phyloP scores from a whole-genome alignment of 2,113 vertebrate genomes.

The Thunnus thynnus region DNA sequence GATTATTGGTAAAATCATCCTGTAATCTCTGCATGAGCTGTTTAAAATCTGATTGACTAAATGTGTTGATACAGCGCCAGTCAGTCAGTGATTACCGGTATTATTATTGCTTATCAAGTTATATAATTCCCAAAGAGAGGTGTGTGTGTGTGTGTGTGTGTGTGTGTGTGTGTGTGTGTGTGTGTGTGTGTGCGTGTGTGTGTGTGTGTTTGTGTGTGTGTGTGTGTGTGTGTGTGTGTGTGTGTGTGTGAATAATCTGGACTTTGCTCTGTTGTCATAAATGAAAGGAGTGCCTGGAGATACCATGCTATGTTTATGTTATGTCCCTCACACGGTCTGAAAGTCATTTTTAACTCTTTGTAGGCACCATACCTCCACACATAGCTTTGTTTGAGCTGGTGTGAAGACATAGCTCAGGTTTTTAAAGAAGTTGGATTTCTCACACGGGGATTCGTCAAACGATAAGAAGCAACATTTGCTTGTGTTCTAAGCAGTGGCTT shows the following conservation, averaged over 20 bases:
- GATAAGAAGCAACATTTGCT: neutral
- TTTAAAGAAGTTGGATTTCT: neutral
- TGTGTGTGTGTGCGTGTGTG: slow-evolving; percentile 15
- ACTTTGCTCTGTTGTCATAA: slow-evolving; percentile 89
- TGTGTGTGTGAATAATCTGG: slow-evolving; percentile 47
- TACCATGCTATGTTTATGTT: slow-evolving; percentile 85
- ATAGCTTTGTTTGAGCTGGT: slow-evolving; percentile 25
- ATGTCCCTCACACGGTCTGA: slow-evolving; percentile 74
- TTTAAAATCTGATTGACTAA: slow-evolving; percentile 19
- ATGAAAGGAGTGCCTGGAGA: slow-evolving; percentile 87
- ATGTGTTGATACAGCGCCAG: slow-evolving; percentile 20
- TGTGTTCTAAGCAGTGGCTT: neutral
- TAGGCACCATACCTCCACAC: slow-evolving; percentile 4
- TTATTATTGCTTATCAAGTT: slow-evolving; percentile 43
- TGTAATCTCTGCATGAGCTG: slow-evolving; percentile 4
- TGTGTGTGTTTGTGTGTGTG: slow-evolving; percentile 21
- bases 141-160: slow-evolving; percentile 31
- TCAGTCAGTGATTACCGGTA: slow-evolving; percentile 9
- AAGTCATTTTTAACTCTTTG: slow-evolving; percentile 40
- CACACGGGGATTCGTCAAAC: neutral
- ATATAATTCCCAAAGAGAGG: slow-evolving; percentile 52
- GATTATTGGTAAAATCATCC: neutral
- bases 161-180: slow-evolving; percentile 13
- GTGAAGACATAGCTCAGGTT: slow-evolving; percentile 8
- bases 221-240: slow-evolving; percentile 10